These are phyloP conservation scores for Augochlorella aurata DNA, from an alignment of 2,888 invertebrate genomes.

Conservation along the genomic window DNA sequence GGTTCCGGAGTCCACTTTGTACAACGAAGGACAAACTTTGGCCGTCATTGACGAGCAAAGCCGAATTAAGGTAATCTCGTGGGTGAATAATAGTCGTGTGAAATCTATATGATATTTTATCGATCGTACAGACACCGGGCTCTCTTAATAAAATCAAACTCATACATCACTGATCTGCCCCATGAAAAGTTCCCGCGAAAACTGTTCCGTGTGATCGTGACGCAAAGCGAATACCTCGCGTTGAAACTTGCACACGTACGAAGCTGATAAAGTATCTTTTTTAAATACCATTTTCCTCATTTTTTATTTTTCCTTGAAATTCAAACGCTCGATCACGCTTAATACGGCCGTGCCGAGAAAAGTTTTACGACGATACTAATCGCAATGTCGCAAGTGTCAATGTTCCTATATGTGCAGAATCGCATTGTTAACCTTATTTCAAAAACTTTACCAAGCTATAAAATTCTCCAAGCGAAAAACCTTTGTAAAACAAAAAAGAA, in stretches of 20 bases:
- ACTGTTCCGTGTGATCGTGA: background rate
- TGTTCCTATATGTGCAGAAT: constrained; percentile 11
- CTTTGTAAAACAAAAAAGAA: background rate
- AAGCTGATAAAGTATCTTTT: constrained; percentile 11
- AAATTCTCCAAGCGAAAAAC: constrained; percentile 13
- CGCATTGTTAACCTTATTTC: background rate
- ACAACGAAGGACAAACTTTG: constrained; percentile 10
- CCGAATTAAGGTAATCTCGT: constrained; percentile 36
- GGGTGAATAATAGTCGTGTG: constrained; percentile 37
- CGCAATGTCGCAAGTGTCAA: constrained; percentile 13
- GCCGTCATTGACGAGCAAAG: constrained; percentile 27
- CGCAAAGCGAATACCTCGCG: constrained; percentile 5
- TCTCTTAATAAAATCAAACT: constrained; percentile 28
- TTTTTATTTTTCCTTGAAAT: constrained; percentile 5
- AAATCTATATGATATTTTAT: constrained; percentile 37
- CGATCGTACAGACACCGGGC: constrained; percentile 31
- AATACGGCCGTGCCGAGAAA: constrained; percentile 21
- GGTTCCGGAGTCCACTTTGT: background rate
- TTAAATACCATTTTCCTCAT: background rate
- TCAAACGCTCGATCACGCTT: constrained; percentile 19
- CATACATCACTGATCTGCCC: constrained; percentile 16
- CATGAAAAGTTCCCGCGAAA: constrained; percentile 19
- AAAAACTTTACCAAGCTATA: background rate
- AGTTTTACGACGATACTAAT: constrained; percentile 18
- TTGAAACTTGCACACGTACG: constrained; percentile 26